Percentiles rank a stretch among this genome's conserved stretches.
These are phyloP conservation scores for Ceratotherium simum DNA, from an alignment of 2,113 vertebrate species.

Conservation along the genomic window DNA sequence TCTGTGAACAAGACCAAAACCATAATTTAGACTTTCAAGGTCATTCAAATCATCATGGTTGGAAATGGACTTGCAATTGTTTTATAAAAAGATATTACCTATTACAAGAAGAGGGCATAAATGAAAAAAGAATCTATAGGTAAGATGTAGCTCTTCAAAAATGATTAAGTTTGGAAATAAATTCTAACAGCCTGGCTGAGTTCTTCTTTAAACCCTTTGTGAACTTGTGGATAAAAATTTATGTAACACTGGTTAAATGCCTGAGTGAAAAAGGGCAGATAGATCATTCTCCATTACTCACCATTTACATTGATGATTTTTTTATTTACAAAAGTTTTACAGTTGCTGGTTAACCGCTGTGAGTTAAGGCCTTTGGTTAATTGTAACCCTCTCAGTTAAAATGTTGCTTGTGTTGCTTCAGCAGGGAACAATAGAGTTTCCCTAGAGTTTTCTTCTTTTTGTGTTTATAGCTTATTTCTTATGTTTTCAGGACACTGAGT, in stretches of 20 bases:
- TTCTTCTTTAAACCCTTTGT: constrained; percentile 11
- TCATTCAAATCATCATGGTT: neutral
- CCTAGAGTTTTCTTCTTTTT: neutral
- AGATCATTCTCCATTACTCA: neutral
- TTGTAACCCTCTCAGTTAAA: neutral
- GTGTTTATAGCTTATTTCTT: neutral
- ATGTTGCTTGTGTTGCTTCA: neutral
- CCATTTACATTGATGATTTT: neutral
- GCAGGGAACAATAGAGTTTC: too few species aligned
- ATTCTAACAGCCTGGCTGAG: neutral
- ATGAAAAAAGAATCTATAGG: neutral
- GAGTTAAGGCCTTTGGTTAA: constrained; percentile 20
- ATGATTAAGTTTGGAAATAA: neutral
- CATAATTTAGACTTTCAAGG: neutral
- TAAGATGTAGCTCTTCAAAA: constrained; percentile 10
- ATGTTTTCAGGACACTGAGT: neutral
- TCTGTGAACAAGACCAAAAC: neutral
- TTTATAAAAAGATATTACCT: neutral
- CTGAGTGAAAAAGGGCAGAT: neutral
- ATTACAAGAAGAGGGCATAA: neutral
- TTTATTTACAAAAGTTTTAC: neutral
- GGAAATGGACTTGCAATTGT: neutral
- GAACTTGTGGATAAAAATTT: neutral
- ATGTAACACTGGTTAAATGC: neutral
- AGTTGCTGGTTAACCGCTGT: neutral